A percentile compares a stretch with the other conserved stretches of the same genome.
Evolutionary conservation across 2,113 vertebrate genomes (phyloP).

Genomic region (Formicarius rufipectus): DNA sequence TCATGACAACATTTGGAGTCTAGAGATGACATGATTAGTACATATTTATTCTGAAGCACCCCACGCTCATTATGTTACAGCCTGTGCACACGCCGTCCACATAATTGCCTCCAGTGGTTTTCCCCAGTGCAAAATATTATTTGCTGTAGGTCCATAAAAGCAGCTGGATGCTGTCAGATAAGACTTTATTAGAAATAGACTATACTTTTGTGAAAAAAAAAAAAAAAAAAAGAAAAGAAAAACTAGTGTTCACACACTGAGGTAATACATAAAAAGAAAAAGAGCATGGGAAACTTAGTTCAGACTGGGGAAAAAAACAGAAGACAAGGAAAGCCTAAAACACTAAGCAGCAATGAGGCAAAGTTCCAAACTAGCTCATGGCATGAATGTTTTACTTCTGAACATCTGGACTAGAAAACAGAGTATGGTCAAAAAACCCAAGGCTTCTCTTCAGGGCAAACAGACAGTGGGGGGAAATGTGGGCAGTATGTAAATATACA

Average conservation of each 20-base stretch:
- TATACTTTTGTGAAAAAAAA: background rate
- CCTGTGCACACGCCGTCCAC: background rate
- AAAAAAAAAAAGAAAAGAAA: background rate
- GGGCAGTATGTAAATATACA: background rate
- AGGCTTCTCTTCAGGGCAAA: background rate
- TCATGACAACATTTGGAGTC: background rate
- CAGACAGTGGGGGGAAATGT: background rate
- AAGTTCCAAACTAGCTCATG: constrained; percentile 7
- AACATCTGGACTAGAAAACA: constrained; percentile 24
- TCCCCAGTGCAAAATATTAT: constrained; percentile 28
- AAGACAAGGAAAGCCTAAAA: background rate
- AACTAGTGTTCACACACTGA: background rate
- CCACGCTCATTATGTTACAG: background rate
- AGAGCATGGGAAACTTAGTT: constrained; percentile 35
- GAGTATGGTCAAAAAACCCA: background rate
- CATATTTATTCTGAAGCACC: constrained; percentile 36
- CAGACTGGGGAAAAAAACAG: background rate
- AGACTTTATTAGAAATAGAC: constrained; percentile 42
- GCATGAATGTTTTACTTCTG: background rate
- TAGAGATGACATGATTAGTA: constrained; percentile 7
- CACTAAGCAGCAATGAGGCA: background rate
- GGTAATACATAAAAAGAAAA: background rate
- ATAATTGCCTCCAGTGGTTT: constrained; percentile 17
- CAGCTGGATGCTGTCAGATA: constrained; percentile 57
- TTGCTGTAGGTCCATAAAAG: constrained; percentile 46